Percentiles rank a stretch among this genome's conserved stretches.
Evolutionary conservation across 1,140 invertebrate species (phyloP).

Genomic region (Andricus grossulariae): DNA sequence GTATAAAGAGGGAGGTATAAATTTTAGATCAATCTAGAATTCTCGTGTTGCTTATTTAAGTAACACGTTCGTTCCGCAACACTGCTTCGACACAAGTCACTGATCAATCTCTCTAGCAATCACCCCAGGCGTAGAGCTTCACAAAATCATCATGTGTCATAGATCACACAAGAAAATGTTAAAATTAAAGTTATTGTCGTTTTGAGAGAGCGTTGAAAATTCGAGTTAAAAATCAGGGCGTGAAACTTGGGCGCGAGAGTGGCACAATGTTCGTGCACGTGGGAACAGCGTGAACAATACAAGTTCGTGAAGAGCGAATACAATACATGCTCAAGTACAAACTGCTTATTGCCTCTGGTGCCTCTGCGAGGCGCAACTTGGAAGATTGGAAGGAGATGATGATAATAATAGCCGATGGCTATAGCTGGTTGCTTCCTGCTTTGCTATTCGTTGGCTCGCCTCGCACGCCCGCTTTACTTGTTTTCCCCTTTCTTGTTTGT

Average conservation of each 20-base stretch:
- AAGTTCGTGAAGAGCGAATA: neutral
- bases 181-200: too few species aligned
- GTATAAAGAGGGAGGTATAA: too few species aligned
- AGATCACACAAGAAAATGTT: too few species aligned
- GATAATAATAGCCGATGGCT: conserved; percentile 20
- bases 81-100: too few species aligned
- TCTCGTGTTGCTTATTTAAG: too few species aligned
- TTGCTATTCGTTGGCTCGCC: conserved; percentile 31
- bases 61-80: too few species aligned
- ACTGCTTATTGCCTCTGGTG: conserved; percentile 28
- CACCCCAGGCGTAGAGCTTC: too few species aligned
- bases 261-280: neutral
- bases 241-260: conserved; percentile 43
- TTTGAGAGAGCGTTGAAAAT: neutral
- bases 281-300: neutral
- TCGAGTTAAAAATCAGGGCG: conserved; percentile 35
- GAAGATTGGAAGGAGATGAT: neutral
- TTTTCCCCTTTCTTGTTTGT: neutral
- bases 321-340: conserved; percentile 7
- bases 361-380: neutral
- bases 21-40: too few species aligned
- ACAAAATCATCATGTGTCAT: too few species aligned
- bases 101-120: too few species aligned
- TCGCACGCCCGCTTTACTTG: conserved; percentile 17
- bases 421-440: neutral